Conservation (phyloP, 2,797 vertebrate genomes). For the Poecilia velifera region DNA sequence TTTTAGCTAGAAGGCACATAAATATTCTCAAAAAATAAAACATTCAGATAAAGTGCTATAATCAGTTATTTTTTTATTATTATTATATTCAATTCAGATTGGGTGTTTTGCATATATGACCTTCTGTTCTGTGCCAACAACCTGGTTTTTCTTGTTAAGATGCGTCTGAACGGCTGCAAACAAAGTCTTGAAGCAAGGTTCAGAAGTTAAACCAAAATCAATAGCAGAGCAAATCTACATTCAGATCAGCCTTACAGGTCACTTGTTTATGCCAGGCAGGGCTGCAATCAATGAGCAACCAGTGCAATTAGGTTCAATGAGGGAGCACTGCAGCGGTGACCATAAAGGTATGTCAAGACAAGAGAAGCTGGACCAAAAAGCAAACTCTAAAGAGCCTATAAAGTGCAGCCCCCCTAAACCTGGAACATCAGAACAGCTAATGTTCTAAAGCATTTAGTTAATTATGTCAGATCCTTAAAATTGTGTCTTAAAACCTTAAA, state of each 20-base stretch:
- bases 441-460: neutral
- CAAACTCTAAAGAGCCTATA: neutral
- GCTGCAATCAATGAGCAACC: constrained; percentile 19
- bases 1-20: neutral
- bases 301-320: constrained; percentile 8
- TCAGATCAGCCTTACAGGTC: constrained; percentile 3
- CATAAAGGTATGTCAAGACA: neutral
- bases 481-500: neutral
- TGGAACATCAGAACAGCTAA: neutral
- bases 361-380: neutral
- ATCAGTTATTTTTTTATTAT: constrained; percentile 10
- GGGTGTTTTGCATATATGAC: constrained; percentile 12
- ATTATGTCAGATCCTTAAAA: neutral
- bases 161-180: neutral
- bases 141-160: neutral
- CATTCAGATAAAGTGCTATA: constrained; percentile 6
- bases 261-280: constrained; percentile 1
- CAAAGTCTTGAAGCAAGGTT: neutral
- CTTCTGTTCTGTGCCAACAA: constrained; percentile 8
- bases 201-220: constrained; percentile 17
- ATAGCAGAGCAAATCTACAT: neutral
- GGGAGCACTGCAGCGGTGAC: neutral
- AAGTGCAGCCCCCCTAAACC: too few relatives aligned
- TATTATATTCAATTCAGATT: neutral
- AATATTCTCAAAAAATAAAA: neutral